These are phyloP conservation scores for Kradibia gibbosae DNA, from an alignment of 1,140 invertebrate genomes.

Conservation along the genomic window DNA sequence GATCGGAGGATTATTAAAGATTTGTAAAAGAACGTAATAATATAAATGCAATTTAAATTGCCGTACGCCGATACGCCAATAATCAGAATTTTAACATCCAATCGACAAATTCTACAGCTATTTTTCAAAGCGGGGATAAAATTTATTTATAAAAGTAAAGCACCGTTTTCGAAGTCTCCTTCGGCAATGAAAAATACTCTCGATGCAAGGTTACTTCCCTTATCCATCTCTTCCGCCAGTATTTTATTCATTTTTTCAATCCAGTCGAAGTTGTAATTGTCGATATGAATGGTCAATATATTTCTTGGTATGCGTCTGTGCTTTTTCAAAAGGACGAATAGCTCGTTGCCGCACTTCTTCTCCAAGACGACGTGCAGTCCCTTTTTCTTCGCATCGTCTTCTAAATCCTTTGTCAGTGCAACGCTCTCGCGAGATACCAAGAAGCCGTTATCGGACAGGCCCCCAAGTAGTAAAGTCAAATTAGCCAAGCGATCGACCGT, in stretches of 20 bases:
- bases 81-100: too few relatives aligned
- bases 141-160: slow-evolving; percentile 43
- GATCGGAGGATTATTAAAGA: too few relatives aligned
- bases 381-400: slow-evolving; percentile 35
- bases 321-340: slow-evolving; percentile 65
- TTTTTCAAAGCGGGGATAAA: neutral
- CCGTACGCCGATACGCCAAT: too few relatives aligned
- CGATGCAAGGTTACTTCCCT: slow-evolving; percentile 31
- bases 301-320: slow-evolving; percentile 50
- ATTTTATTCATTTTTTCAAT: slow-evolving; percentile 71
- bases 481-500: slow-evolving; percentile 45
- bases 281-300: slow-evolving; percentile 57
- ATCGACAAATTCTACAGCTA: neutral
- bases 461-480: slow-evolving; percentile 59
- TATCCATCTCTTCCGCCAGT: slow-evolving; percentile 71
- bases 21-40: too few relatives aligned
- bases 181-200: slow-evolving; percentile 76
- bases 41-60: too few relatives aligned
- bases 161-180: slow-evolving; percentile 78
- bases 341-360: slow-evolving; percentile 60
- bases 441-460: slow-evolving; percentile 69
- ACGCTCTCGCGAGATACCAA: slow-evolving; percentile 68
- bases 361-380: slow-evolving; percentile 61
- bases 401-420: slow-evolving; percentile 57
- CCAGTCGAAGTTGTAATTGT: slow-evolving; percentile 72